Evolutionary conservation across 2,113 vertebrate genomes (phyloP).

Genomic region (Rhegmatorhina hoffmannsi): DNA sequence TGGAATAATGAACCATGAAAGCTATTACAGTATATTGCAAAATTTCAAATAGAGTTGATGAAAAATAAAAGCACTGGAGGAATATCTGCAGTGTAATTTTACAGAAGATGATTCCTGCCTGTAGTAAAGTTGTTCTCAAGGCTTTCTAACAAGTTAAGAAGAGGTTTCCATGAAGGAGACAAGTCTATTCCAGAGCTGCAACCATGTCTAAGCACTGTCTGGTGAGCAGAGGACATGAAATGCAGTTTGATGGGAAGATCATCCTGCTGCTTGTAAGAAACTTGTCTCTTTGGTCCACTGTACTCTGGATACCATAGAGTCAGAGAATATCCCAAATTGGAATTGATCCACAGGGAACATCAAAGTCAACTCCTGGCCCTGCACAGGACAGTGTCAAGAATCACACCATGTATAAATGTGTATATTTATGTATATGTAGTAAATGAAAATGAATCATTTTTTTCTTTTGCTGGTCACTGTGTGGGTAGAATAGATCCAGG

Average conservation of each 20-base stretch:
- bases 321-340: neutral
- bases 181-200: neutral
- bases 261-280: neutral
- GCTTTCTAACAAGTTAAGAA: neutral
- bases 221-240: neutral
- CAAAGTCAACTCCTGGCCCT: neutral
- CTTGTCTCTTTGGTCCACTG: neutral
- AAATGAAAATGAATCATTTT: neutral
- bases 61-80: neutral
- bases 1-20: slow-evolving; percentile 8
- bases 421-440: neutral
- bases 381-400: neutral
- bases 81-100: neutral
- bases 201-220: neutral
- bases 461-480: neutral
- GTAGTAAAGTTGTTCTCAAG: neutral
- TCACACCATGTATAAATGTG: neutral
- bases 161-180: neutral
- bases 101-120: neutral
- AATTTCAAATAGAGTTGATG: neutral
- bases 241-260: neutral
- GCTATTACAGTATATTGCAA: neutral
- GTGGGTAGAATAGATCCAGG: neutral
- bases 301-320: accelerated
- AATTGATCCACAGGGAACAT: neutral